Conservation (phyloP, 2,113 vertebrate species). For the Salvator merianae region DNA sequence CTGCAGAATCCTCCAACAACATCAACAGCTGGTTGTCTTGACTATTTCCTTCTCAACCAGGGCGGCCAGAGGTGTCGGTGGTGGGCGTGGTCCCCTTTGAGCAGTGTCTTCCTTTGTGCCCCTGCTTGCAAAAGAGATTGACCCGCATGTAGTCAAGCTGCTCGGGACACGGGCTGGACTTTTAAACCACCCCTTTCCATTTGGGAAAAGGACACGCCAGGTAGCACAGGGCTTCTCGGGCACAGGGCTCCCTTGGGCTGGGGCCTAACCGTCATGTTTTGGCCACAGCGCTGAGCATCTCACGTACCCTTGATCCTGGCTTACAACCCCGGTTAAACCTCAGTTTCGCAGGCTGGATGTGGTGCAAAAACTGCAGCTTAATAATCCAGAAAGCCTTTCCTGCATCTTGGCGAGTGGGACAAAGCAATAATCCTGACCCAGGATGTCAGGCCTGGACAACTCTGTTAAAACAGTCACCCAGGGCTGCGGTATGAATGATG, state of each 20-base stretch:
- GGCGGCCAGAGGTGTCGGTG: not conserved
- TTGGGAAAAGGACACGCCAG: too few relatives aligned
- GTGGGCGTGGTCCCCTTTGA: not conserved
- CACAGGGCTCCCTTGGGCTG: not conserved
- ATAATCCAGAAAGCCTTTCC: not conserved
- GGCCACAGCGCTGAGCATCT: too few relatives aligned
- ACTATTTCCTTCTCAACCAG: not conserved
- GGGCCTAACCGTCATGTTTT: too few relatives aligned
- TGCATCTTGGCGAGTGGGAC: not conserved
- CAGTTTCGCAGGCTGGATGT: not conserved
- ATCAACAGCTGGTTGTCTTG: not conserved
- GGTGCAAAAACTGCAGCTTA: not conserved
- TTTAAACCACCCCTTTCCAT: constrained; percentile 40
- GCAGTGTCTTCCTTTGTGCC: not conserved
- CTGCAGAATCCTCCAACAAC: constrained; percentile 1
- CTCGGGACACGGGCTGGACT: not conserved
- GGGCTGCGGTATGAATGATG: too few relatives aligned
- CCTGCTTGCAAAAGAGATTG: not conserved
- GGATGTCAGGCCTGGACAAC: not conserved
- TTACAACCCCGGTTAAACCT: not conserved
- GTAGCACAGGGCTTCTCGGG: not conserved
- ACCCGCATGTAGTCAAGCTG: constrained; percentile 11
- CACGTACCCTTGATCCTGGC: too few relatives aligned
- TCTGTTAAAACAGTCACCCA: not conserved
- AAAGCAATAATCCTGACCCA: too few relatives aligned